Evolutionary conservation across 2,113 vertebrate genomes (phyloP).

Genomic region (Lathamus discolor): DNA sequence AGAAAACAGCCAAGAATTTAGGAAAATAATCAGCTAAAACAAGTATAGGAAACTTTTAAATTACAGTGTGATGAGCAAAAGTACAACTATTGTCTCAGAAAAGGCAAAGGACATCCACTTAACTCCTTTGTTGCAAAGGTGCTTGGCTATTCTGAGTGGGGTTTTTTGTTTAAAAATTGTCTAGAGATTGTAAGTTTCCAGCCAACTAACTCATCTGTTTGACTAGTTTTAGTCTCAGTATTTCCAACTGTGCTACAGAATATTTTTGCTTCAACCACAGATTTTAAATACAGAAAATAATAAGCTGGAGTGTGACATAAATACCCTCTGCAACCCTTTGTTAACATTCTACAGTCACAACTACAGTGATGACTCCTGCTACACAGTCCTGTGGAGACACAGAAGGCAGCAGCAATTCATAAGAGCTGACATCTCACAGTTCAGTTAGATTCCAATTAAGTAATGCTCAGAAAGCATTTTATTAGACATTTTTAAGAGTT

Average conservation of each 20-base stretch:
- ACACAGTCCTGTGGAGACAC: accelerated
- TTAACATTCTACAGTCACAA: neutral
- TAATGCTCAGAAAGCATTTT: neutral
- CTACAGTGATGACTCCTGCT: neutral
- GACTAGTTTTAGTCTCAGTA: neutral
- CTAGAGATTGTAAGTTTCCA: neutral
- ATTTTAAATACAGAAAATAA: neutral
- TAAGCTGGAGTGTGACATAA: neutral
- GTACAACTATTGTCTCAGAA: neutral
- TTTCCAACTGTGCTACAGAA: neutral
- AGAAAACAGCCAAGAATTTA: neutral
- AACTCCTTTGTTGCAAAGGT: neutral
- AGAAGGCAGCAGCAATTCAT: neutral
- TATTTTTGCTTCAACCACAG: neutral
- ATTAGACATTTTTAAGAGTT: neutral
- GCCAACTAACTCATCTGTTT: neutral
- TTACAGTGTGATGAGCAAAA: neutral
- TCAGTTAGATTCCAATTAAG: neutral
- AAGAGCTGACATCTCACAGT: accelerated
- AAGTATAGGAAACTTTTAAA: neutral
- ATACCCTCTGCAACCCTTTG: neutral
- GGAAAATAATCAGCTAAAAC: neutral
- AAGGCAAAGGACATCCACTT: neutral
- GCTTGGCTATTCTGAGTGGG: accelerated
- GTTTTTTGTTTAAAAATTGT: neutral